Evolutionary conservation across 2,888 invertebrate genomes (phyloP), one percentile per base, ranked within the genome.

Genomic region (Drosophila fungiperda): DNA sequence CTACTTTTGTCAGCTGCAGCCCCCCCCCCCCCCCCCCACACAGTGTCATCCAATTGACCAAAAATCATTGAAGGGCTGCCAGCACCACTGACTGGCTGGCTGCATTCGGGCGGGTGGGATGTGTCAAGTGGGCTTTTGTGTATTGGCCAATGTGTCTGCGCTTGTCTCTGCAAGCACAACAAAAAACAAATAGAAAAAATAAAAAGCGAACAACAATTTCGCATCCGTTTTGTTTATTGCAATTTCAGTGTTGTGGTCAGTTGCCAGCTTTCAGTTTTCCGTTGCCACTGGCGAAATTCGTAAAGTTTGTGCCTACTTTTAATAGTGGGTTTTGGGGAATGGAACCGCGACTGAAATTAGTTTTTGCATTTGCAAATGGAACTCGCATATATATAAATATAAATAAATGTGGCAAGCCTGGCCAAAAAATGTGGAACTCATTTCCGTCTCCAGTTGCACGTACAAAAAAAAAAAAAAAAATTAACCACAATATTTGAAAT

Each of bases 401-500:
- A 71, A 59, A 73, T 72, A 76, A 62, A 72, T 66, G 57, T 62
- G 29, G 32, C 54, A 52, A 49, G 61, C 62, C 38, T 64, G 58
- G 48, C 68, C 65, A 67, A 73, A 71, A 68, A 40, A 58, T 62
- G 67, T 55, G 38, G 38, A 72, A 48, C 85, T 87, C 82, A 87
- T 87, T 87, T 85, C 78, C 78, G 68, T 40, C 32, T 48, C 32
- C 6, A 61, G 38, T 59, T 53, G 67, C 63, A 74, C 67, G 62
- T 70, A 75, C 64, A n/a, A 54, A 55, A 65, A 38, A 76, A 66
- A 54, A 55, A 65, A 36, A 36, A 76, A 66, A 82, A 86, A 83
- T 87, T 83, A 87, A 87, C 87, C 87, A 68, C 88, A 88, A 84
- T 86, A 87, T 82, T 83, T 86, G 80, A 86, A 83, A 86, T 87